A percentile compares a stretch with the other conserved stretches of the same genome.
These are phyloP conservation scores for Drosophila tristis DNA, from an alignment of 1,140 invertebrate genomes.

Conservation along the genomic window DNA sequence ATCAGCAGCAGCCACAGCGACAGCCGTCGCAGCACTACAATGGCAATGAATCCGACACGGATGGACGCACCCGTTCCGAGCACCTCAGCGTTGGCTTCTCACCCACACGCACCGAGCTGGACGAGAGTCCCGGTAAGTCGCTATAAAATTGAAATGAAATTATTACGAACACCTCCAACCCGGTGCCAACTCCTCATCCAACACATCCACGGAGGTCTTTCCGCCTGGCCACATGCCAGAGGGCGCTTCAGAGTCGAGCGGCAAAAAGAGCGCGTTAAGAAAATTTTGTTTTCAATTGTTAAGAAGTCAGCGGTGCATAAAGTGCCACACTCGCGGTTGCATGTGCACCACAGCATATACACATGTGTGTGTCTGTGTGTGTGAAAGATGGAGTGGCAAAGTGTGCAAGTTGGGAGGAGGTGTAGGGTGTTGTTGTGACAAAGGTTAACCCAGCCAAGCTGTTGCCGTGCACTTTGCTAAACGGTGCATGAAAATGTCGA, in stretches of 20 bases:
- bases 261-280: constrained; percentile 49
- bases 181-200: background rate
- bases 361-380: background rate
- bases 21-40: constrained; percentile 74
- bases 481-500: constrained; percentile 44
- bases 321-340: constrained; percentile 74
- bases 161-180: constrained; percentile 42
- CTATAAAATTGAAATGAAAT: constrained; percentile 40
- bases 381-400: constrained; percentile 19
- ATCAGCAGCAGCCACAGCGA: constrained; percentile 42
- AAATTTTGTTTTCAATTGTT: constrained; percentile 71
- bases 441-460: constrained; percentile 52
- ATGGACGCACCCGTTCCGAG: constrained; percentile 81
- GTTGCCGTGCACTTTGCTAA: constrained; percentile 53
- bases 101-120: constrained; percentile 81
- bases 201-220: constrained; percentile 11
- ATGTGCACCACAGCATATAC: constrained; percentile 35
- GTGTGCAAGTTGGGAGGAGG: constrained; percentile 9
- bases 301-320: constrained; percentile 67
- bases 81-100: constrained; percentile 81
- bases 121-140: constrained; percentile 83
- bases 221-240: constrained; percentile 21
- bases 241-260: constrained; percentile 42
- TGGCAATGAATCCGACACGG: constrained; percentile 83
- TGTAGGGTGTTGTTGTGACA: constrained; percentile 58